These are phyloP conservation scores for Sinonovacula constricta DNA, from an alignment of 1,140 invertebrate species.

Conservation along the genomic window DNA sequence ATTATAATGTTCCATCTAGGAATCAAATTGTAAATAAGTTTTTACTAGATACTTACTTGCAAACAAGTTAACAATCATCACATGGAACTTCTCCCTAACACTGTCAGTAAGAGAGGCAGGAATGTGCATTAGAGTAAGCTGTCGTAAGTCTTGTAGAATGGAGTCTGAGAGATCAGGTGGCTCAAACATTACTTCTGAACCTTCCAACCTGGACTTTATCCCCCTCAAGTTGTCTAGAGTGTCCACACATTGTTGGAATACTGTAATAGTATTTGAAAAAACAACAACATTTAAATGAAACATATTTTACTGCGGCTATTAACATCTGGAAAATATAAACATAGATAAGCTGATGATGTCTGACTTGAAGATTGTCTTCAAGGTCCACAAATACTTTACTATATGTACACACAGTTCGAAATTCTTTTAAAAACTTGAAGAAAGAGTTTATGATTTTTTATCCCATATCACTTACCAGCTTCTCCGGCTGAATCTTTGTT, in stretches of 20 bases:
- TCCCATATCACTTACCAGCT: conserved; percentile 7
- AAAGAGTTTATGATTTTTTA: too few species aligned
- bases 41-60: too few species aligned
- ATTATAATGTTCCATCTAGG: too few species aligned
- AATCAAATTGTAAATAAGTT: too few species aligned
- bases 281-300: background rate
- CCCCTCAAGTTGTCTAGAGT: conserved; percentile 51
- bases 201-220: conserved; percentile 57
- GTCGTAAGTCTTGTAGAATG: conserved; percentile 52
- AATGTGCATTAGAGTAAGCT: conserved; percentile 63
- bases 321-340: background rate
- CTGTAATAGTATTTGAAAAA: conserved; percentile 55
- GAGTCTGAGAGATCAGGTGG: conserved; percentile 43
- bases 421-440: background rate
- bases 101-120: conserved; percentile 55
- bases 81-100: conserved; percentile 48
- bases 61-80: too few species aligned
- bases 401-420: background rate
- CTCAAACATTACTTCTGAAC: conserved; percentile 47
- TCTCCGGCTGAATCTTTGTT: conserved; percentile 1
- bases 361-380: too few species aligned
- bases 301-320: background rate
- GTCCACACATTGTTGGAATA: conserved; percentile 43
- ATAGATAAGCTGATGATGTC: too few species aligned
- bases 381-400: background rate